These are phyloP conservation scores for Cerceris rybyensis DNA, from an alignment of 2,888 invertebrate species.

Conservation along the genomic window DNA sequence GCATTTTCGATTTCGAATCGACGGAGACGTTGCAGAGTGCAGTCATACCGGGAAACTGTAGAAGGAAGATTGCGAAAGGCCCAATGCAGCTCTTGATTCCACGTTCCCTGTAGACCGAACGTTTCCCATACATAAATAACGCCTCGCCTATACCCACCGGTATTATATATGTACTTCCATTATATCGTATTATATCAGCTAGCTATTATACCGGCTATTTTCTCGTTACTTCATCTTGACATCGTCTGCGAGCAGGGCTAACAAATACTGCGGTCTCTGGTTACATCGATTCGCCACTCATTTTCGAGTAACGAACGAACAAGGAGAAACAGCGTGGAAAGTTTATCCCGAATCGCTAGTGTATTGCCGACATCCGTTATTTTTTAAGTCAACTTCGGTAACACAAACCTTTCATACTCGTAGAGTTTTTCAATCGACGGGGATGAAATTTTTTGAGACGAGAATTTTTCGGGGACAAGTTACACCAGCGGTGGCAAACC, in stretches of 20 bases:
- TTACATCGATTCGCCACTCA: background rate
- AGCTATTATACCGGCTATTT: constrained; percentile 39
- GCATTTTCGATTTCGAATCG: background rate
- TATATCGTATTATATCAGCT: constrained; percentile 56
- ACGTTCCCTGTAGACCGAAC: constrained; percentile 44
- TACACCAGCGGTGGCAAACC: no score
- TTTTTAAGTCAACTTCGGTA: no score
- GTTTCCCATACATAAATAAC: constrained; percentile 64
- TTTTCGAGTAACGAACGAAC: background rate
- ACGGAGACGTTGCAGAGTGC: background rate
- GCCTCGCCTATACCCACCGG: constrained; percentile 44
- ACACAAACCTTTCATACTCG: no score
- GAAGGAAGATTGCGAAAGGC: constrained; percentile 37
- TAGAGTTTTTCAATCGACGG: no score
- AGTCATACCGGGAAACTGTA: constrained; percentile 11
- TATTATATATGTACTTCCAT: constrained; percentile 51
- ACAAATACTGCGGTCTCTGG: background rate
- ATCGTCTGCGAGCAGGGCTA: background rate
- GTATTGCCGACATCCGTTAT: no score
- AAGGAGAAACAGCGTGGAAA: no score
- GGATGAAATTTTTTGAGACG: no score
- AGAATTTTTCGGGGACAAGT: no score
- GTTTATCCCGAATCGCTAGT: no score
- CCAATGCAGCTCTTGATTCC: constrained; percentile 41
- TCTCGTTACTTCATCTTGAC: constrained; percentile 32